A percentile compares a stretch with the other conserved stretches of the same genome.
These are phyloP conservation scores for Tetragnatha montana DNA, from an alignment of 2,888 invertebrate species.

Conservation along the genomic window DNA sequence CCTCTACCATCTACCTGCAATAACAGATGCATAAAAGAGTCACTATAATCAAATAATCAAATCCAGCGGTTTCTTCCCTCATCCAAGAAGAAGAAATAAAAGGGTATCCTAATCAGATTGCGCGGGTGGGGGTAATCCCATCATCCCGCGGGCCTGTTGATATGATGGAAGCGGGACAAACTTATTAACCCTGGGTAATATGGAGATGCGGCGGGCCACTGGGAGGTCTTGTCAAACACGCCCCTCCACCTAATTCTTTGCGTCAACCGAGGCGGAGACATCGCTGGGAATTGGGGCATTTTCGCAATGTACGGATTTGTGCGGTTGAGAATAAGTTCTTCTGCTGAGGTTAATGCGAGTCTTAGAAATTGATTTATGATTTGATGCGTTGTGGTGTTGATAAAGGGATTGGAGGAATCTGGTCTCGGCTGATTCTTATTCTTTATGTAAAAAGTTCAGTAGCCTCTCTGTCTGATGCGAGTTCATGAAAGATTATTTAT, in stretches of 20 bases:
- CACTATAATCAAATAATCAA: too few relatives aligned
- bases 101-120: constrained; percentile 29
- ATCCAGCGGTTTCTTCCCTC: constrained; percentile 17
- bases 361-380: too few relatives aligned
- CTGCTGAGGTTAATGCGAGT: too few relatives aligned
- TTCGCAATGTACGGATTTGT: not conserved
- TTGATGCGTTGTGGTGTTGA: too few relatives aligned
- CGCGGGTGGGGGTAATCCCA: constrained; percentile 28
- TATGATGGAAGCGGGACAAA: constrained; percentile 34
- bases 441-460: too few relatives aligned
- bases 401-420: too few relatives aligned
- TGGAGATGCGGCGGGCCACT: constrained; percentile 37
- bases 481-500: too few relatives aligned
- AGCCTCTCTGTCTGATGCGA: too few relatives aligned
- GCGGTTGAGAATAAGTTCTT: not conserved
- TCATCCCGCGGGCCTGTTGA: constrained; percentile 47
- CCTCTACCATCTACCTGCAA: not conserved
- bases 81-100: not conserved
- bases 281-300: constrained; percentile 1
- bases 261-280: constrained; percentile 24
- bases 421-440: too few relatives aligned
- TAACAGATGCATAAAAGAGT: not conserved
- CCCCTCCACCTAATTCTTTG: constrained; percentile 45
- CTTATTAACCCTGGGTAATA: constrained; percentile 47
- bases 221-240: constrained; percentile 48